These are phyloP conservation scores for Xiphophorus couchianus DNA, from an alignment of 2,113 vertebrate genomes.

Conservation along the genomic window DNA sequence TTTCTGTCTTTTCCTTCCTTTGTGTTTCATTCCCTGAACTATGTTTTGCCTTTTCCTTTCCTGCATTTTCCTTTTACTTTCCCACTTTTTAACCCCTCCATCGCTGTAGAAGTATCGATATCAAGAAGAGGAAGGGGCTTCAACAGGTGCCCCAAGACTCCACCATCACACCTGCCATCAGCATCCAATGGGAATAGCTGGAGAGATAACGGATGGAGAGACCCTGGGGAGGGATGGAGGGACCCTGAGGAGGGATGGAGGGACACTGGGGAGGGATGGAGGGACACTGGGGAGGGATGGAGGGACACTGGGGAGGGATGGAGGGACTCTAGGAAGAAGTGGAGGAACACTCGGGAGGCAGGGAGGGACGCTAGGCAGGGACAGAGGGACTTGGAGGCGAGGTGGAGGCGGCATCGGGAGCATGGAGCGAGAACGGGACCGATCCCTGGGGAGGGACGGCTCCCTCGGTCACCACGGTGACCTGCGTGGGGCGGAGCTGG, in stretches of 20 bases:
- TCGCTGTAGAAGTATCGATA: constrained; percentile 71
- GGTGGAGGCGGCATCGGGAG: constrained; percentile 29
- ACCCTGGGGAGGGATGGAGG: constrained; percentile 18
- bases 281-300: constrained; percentile 21
- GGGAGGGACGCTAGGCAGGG: constrained; percentile 18
- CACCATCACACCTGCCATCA: constrained; percentile 71
- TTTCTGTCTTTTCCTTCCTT: constrained; percentile 18
- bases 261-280: constrained; percentile 13
- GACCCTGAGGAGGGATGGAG: constrained; percentile 11
- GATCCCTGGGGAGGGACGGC: constrained; percentile 58
- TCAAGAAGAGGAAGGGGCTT: constrained; percentile 75
- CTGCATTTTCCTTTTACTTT: neutral
- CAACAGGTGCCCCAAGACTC: constrained; percentile 68
- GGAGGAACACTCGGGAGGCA: constrained; percentile 10
- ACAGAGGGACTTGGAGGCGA: constrained; percentile 44
- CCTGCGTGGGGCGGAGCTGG: constrained; percentile 87
- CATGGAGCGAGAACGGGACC: constrained; percentile 51
- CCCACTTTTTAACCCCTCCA: neutral
- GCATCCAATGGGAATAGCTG: constrained; percentile 62
- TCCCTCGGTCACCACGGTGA: constrained; percentile 69
- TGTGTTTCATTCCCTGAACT: constrained; percentile 5
- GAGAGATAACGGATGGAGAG: constrained; percentile 58
- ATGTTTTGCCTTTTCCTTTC: constrained; percentile 1
- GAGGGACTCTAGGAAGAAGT: constrained; percentile 22
- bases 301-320: constrained; percentile 3